Evolutionary conservation across 1,140 invertebrate species (phyloP).

Genomic region (Sarcophaga bullata): DNA sequence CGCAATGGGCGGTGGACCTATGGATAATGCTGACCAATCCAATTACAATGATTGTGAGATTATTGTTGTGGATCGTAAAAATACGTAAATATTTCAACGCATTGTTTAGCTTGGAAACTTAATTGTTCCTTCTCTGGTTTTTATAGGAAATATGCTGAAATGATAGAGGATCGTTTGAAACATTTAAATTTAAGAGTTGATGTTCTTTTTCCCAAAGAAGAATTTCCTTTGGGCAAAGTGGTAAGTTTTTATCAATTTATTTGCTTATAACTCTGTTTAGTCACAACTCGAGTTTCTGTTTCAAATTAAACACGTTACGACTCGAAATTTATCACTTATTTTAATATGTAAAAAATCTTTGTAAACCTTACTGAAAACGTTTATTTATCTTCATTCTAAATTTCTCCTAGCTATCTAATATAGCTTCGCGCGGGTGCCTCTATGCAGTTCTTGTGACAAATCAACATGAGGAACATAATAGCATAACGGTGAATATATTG

Average conservation of each 20-base stretch:
- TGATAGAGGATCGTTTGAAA: slow-evolving; percentile 85
- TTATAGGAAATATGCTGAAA: slow-evolving; percentile 87
- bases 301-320: no score
- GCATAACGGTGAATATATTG: slow-evolving; percentile 89
- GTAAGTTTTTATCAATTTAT: slow-evolving; percentile 67
- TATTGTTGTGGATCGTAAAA: slow-evolving; percentile 80
- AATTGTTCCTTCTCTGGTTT: slow-evolving; percentile 43
- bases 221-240: slow-evolving; percentile 83
- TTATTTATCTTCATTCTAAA: background rate
- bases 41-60: slow-evolving; percentile 89
- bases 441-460: slow-evolving; percentile 90
- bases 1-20: background rate
- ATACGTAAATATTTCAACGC: slow-evolving; percentile 74
- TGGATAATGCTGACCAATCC: slow-evolving; percentile 19
- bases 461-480: slow-evolving; percentile 85
- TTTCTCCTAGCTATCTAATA: slow-evolving; percentile 70
- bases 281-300: no score
- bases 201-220: slow-evolving; percentile 88
- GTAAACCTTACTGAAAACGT: no score
- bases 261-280: background rate
- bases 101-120: slow-evolving; percentile 25
- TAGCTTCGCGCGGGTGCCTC: slow-evolving; percentile 82
- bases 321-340: no score
- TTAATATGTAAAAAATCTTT: no score
- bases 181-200: slow-evolving; percentile 83